Percentiles rank a stretch among this genome's conserved stretches.
phyloP scores from a whole-genome alignment of 2,797 vertebrate genomes.

The Lepus townsendii region DNA sequence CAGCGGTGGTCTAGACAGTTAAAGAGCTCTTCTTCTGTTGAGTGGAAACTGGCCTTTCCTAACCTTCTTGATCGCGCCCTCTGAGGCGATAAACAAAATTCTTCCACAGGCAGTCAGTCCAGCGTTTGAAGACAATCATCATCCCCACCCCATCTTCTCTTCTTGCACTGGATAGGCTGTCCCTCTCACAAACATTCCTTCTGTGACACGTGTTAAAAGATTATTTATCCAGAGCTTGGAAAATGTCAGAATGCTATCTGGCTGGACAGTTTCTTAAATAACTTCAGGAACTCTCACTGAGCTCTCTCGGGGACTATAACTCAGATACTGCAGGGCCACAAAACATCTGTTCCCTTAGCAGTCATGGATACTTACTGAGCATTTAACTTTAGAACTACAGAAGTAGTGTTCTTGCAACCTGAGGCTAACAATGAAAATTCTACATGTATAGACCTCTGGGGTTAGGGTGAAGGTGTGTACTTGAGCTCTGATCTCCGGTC shows the following conservation, averaged over 20 bases:
- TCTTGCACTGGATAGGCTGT: background rate
- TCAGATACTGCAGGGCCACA: background rate
- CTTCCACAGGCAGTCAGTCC: background rate
- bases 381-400: background rate
- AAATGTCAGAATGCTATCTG: background rate
- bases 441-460: background rate
- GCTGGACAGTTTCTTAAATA: background rate
- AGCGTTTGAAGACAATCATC: background rate
- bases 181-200: no score
- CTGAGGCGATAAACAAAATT: background rate
- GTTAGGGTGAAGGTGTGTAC: no score
- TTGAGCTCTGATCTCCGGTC: fast-evolving
- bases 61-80: background rate
- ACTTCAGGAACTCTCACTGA: background rate
- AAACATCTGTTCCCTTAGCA: background rate
- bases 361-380: background rate
- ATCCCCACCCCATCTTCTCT: background rate
- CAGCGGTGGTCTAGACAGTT: no score
- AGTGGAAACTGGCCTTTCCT: background rate
- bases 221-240: background rate
- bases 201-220: background rate
- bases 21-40: background rate
- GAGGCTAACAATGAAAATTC: no score
- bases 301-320: background rate
- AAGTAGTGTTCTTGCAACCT: background rate